phyloP scores from a whole-genome alignment of 2,888 invertebrate species.

The Clunio marinus region DNA sequence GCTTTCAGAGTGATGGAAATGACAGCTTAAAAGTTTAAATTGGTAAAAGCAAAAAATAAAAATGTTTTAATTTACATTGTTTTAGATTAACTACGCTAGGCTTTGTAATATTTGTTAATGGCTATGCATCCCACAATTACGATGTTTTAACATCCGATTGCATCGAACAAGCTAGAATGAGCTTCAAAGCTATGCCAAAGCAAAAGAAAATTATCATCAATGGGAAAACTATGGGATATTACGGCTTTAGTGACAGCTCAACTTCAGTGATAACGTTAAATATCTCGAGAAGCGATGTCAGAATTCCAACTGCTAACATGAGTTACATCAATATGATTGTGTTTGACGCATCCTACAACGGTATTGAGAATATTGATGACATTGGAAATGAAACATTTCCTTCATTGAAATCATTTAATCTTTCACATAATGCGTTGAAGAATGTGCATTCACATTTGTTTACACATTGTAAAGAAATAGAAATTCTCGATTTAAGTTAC shows the following conservation, averaged over 20 bases:
- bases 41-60: too few species aligned
- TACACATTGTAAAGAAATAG: slow-evolving; percentile 11
- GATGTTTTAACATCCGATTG: slow-evolving; percentile 2
- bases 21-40: too few species aligned
- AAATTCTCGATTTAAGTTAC: slow-evolving; percentile 19
- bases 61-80: not conserved
- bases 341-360: slow-evolving; percentile 13
- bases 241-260: not conserved
- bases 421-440: slow-evolving; percentile 12
- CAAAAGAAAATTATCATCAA: slow-evolving; percentile 20
- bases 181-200: slow-evolving; percentile 2
- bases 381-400: slow-evolving; percentile 35
- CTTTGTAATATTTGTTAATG: not conserved
- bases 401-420: slow-evolving; percentile 16
- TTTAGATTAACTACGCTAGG: not conserved
- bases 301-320: not conserved
- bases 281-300: not conserved
- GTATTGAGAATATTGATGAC: slow-evolving; percentile 16
- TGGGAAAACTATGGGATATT: not conserved
- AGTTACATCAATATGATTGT: slow-evolving; percentile 18
- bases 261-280: slow-evolving; percentile 5
- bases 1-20: not conserved
- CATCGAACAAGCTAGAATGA: not conserved
- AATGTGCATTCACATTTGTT: slow-evolving; percentile 13
- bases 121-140: not conserved